Conservation (phyloP, 35 echinoderm and acorn worm genomes). For the Amphiura filiformis region DNA sequence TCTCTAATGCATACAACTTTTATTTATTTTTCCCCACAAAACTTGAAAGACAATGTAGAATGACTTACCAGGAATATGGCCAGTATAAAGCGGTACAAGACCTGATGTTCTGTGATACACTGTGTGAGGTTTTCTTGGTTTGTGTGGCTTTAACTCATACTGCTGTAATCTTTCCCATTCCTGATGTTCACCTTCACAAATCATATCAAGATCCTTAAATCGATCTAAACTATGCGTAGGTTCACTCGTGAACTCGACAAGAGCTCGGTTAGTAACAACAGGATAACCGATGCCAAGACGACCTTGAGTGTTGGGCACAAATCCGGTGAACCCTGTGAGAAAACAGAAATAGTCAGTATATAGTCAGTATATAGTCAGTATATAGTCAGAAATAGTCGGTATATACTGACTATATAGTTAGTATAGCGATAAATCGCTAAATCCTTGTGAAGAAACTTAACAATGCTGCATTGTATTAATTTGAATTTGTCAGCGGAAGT, state of each 20-base stretch:
- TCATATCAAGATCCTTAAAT: constrained; percentile 6
- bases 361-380: no score
- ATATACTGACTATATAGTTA: not conserved
- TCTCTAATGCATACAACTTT: no score
- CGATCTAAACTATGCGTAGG: constrained; percentile 37
- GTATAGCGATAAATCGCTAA: not conserved
- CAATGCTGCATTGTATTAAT: no score
- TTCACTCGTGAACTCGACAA: constrained; percentile 68
- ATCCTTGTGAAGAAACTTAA: not conserved
- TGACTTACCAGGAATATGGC: constrained; percentile 94
- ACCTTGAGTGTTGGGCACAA: constrained; percentile 80
- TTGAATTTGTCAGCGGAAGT: no score
- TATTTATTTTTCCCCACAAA: no score
- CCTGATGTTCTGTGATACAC: constrained; percentile 86
- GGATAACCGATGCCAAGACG: constrained; percentile 88
- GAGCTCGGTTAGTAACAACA: constrained; percentile 72
- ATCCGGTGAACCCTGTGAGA: constrained; percentile 85
- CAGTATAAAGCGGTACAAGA: constrained; percentile 92
- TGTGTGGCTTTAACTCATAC: not conserved
- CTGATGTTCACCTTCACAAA: not conserved
- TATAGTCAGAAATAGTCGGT: no score
- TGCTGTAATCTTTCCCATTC: not conserved
- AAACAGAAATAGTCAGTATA: not conserved
- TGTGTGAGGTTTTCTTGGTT: not conserved
- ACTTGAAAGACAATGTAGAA: no score